phyloP scores from a whole-genome alignment of 2,797 vertebrate species.

The Girardinus metallicus region DNA sequence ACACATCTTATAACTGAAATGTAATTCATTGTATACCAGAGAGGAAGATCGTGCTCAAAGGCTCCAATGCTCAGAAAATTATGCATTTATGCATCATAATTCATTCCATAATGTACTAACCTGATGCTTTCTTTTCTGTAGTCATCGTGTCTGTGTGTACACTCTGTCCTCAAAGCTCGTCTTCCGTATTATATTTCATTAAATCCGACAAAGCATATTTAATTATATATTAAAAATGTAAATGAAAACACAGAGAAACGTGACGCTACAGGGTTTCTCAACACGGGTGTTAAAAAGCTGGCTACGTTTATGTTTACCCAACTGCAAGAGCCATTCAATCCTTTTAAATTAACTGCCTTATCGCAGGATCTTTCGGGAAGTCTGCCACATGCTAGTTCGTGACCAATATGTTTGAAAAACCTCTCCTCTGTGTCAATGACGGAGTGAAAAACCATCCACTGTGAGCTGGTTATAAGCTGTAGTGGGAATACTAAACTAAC shows the following conservation, averaged over 20 bases:
- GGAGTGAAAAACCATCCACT: background rate
- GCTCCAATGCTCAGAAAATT: background rate
- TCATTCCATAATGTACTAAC: background rate
- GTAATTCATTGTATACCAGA: background rate
- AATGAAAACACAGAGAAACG: background rate
- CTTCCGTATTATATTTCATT: background rate
- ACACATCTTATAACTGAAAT: background rate
- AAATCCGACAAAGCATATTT: background rate
- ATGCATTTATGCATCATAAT: background rate
- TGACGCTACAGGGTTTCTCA: background rate
- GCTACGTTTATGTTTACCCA: background rate
- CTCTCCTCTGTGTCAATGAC: constrained; percentile 5
- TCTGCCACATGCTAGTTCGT: constrained; percentile 4
- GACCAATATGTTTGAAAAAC: background rate
- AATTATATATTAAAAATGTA: background rate
- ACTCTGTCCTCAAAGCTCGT: background rate
- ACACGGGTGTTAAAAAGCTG: background rate
- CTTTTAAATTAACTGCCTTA: background rate
- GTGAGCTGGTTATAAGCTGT: background rate
- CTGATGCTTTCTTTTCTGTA: background rate
- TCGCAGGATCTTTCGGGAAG: constrained; percentile 1
- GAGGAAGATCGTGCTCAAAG: background rate
- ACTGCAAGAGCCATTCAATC: background rate
- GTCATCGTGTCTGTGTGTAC: background rate
- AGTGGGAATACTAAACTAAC: constrained; percentile 9